phyloP scores from a whole-genome alignment of 1,140 invertebrate genomes.

The Hetaerina americana region DNA sequence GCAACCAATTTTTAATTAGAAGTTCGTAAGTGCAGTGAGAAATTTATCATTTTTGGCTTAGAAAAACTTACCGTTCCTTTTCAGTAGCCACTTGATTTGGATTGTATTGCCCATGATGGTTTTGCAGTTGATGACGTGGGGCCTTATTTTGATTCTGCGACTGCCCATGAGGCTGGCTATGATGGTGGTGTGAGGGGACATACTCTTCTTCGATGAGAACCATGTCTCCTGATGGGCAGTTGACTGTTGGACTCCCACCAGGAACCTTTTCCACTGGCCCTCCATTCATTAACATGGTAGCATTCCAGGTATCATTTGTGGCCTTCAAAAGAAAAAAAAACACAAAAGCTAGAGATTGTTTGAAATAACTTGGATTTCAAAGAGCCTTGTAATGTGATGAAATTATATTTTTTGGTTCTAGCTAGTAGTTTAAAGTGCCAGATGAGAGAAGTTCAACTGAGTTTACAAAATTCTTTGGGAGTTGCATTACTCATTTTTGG shows the following conservation, averaged over 20 bases:
- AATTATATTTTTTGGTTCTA: too few relatives aligned
- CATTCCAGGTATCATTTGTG: slow-evolving; percentile 42
- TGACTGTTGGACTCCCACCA: slow-evolving; percentile 32
- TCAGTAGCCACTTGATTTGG: not conserved
- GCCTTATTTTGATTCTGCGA: not conserved
- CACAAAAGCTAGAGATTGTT: not conserved
- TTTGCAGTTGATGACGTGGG: too few relatives aligned
- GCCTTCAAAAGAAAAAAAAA: slow-evolving; percentile 25
- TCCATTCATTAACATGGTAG: slow-evolving; percentile 29
- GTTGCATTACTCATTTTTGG: too few relatives aligned
- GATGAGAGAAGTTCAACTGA: too few relatives aligned
- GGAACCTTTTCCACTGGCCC: slow-evolving; percentile 17
- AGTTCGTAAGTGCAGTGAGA: too few relatives aligned
- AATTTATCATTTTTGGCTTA: not conserved
- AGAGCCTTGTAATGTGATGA: too few relatives aligned
- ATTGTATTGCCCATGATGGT: too few relatives aligned
- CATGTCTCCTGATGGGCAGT: slow-evolving; percentile 36
- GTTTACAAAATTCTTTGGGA: too few relatives aligned
- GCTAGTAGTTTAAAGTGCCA: too few relatives aligned
- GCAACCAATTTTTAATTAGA: too few relatives aligned
- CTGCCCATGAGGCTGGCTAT: not conserved
- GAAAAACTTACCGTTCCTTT: not conserved
- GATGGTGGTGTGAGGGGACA: slow-evolving; percentile 18
- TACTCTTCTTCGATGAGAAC: slow-evolving; percentile 59
- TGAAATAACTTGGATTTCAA: too few relatives aligned